Evolutionary conservation across 2,888 invertebrate genomes (phyloP).

Genomic region (Salticus scenicus): DNA sequence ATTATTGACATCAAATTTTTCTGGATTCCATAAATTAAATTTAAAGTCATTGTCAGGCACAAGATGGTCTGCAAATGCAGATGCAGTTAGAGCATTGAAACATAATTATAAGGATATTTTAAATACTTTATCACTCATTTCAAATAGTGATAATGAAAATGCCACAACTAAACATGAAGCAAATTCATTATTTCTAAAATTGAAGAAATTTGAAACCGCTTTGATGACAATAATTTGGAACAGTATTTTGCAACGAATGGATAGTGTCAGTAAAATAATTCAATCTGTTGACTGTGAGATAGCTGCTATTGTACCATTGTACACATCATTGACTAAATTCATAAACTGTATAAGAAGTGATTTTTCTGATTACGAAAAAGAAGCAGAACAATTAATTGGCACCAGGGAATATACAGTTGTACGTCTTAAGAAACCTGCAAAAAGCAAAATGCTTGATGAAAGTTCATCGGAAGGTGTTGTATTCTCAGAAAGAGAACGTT

Average conservation of each 20-base stretch:
- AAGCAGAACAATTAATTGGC: neutral
- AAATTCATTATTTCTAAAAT: neutral
- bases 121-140: neutral
- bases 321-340: neutral
- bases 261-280: neutral
- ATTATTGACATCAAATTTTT: neutral
- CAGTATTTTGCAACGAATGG: neutral
- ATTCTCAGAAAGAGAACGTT: neutral
- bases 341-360: neutral
- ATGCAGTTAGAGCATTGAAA: neutral
- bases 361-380: neutral
- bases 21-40: neutral
- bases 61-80: conserved; percentile 11
- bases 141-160: neutral
- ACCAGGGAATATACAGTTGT: neutral
- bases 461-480: neutral
- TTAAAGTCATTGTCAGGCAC: neutral
- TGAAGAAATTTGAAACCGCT: neutral
- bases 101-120: neutral
- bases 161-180: neutral
- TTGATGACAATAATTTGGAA: neutral
- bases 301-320: neutral
- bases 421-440: neutral
- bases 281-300: neutral
- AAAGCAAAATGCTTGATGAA: conserved; percentile 7